These are phyloP conservation scores for Lordiphosa andalusiaca DNA, from an alignment of 2,888 invertebrate species.

Conservation along the genomic window DNA sequence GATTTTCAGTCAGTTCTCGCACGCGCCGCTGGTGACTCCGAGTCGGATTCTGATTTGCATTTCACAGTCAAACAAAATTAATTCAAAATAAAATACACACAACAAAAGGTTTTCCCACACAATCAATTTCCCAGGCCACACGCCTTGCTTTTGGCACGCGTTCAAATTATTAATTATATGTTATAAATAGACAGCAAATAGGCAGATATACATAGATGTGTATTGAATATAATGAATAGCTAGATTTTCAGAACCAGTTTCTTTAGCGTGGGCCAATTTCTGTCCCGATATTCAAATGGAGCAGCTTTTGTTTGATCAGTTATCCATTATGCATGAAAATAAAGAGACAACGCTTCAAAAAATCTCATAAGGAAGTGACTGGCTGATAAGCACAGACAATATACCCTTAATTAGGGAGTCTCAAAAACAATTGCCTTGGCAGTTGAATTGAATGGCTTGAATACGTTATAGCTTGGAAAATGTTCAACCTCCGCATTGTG, in stretches of 20 bases:
- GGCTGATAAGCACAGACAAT: constrained; percentile 23
- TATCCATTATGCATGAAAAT: constrained; percentile 39
- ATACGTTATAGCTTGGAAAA: too few relatives aligned
- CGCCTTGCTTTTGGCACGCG: constrained; percentile 50
- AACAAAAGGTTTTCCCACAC: constrained; percentile 16
- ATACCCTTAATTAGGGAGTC: constrained; percentile 9
- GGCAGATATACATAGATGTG: neutral
- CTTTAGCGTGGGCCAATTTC: neutral
- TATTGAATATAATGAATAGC: constrained; percentile 11
- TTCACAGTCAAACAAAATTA: constrained; percentile 1
- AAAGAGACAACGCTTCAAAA: constrained; percentile 25
- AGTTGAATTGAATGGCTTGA: too few relatives aligned
- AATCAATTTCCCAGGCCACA: constrained; percentile 1
- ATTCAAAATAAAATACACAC: constrained; percentile 5
- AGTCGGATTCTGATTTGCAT: constrained; percentile 19
- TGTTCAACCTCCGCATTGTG: too few relatives aligned
- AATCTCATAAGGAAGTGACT: constrained; percentile 29
- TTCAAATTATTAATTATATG: constrained; percentile 39
- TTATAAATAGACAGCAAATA: constrained; percentile 25
- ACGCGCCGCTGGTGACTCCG: constrained; percentile 38
- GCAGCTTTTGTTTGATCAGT: constrained; percentile 19
- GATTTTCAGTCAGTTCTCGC: constrained; percentile 62
- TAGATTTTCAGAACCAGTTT: constrained; percentile 42
- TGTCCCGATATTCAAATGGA: constrained; percentile 19
- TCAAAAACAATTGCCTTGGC: too few relatives aligned